phyloP scores from a whole-genome alignment of 2,888 invertebrate species.

The Drosophila tripunctata region DNA sequence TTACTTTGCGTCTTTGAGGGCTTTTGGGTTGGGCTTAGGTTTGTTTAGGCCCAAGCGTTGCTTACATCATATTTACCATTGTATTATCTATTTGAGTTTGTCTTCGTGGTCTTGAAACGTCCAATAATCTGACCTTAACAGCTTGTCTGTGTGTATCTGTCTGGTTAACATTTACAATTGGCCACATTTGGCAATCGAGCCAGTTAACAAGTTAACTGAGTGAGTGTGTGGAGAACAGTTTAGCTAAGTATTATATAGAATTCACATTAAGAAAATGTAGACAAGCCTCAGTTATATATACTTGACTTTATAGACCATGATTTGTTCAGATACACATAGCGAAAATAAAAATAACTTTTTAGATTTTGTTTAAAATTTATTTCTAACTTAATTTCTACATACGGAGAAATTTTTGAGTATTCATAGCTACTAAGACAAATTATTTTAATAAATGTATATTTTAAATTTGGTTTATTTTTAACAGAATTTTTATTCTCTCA shows the following conservation, averaged over 20 bases:
- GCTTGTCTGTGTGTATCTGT: slow-evolving; percentile 12
- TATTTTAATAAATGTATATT: too few relatives aligned
- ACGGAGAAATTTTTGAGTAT: too few relatives aligned
- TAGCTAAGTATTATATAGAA: neutral
- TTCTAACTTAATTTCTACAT: too few relatives aligned
- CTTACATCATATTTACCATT: slow-evolving; percentile 72
- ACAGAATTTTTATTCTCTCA: too few relatives aligned
- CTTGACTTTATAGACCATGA: too few relatives aligned
- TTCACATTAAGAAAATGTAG: too few relatives aligned
- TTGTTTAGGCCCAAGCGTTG: slow-evolving; percentile 54
- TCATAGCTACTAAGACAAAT: too few relatives aligned
- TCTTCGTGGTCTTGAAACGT: slow-evolving; percentile 55
- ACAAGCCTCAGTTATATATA: too few relatives aligned
- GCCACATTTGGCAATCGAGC: slow-evolving; percentile 21
- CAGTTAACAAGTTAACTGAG: slow-evolving; percentile 4
- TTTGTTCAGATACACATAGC: too few relatives aligned
- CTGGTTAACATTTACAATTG: slow-evolving; percentile 25
- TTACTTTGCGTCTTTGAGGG: slow-evolving; percentile 32
- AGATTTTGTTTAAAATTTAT: too few relatives aligned
- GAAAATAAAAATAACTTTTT: too few relatives aligned
- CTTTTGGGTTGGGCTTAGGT: slow-evolving; percentile 33
- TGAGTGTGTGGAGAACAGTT: neutral
- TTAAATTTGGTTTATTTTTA: too few relatives aligned
- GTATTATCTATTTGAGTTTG: slow-evolving; percentile 41
- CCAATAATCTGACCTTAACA: slow-evolving; percentile 63